phyloP scores from a whole-genome alignment of 2,888 invertebrate genomes.

The Papilio protenor region DNA sequence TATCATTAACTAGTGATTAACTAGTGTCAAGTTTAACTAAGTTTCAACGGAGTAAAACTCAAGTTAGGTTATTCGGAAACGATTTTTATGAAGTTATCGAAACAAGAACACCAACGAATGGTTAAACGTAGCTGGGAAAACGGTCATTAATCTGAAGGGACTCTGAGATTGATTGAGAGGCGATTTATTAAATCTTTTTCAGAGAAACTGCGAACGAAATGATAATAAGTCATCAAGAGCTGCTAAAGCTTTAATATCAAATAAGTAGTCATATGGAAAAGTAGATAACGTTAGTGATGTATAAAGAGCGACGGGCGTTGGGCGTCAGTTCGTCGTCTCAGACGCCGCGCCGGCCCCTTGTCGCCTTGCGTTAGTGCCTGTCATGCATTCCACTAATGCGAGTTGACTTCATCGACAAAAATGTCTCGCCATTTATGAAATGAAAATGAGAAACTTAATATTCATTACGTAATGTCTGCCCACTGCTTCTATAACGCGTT shows the following conservation, averaged over 20 bases:
- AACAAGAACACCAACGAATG: no score
- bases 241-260: conserved; percentile 6
- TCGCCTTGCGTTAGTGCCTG: conserved; percentile 52
- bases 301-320: conserved; percentile 50
- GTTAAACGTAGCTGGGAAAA: no score
- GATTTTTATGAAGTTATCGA: no score
- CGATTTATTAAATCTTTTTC: not conserved
- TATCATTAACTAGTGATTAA: no score
- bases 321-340: conserved; percentile 50
- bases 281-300: conserved; percentile 49
- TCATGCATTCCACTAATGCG: conserved; percentile 37
- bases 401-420: conserved; percentile 35
- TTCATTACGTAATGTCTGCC: conserved; percentile 32
- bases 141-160: no score
- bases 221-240: not conserved
- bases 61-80: no score
- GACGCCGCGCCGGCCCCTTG: conserved; percentile 58
- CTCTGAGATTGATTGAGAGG: no score
- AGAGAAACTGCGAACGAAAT: not conserved
- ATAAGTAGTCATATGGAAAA: conserved; percentile 33
- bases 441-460: conserved; percentile 34
- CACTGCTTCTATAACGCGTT: not conserved
- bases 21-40: no score
- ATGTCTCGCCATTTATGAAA: conserved; percentile 33
- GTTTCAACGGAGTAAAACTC: no score